A percentile compares a stretch with the other conserved stretches of the same genome.
Evolutionary conservation across 2,797 vertebrate genomes (phyloP).

Genomic region (Phalloptychus januarius): DNA sequence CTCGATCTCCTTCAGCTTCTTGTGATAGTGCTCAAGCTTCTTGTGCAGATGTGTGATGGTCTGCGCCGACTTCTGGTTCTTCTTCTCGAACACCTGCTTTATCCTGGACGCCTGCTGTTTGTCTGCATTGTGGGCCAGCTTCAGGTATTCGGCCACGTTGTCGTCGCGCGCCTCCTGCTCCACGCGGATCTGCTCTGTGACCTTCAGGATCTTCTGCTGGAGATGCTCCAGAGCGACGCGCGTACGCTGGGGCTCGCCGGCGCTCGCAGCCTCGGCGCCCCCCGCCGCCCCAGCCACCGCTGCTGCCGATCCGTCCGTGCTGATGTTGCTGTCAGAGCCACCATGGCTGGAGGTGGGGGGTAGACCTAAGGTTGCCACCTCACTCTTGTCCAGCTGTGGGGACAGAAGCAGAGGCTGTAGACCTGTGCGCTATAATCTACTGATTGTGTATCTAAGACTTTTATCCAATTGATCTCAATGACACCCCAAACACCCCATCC

Average conservation of each 20-base stretch:
- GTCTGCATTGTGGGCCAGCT: slow-evolving; percentile 96
- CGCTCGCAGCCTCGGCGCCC: slow-evolving; percentile 79
- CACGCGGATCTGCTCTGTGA: slow-evolving; percentile 98
- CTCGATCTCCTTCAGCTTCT: slow-evolving; percentile 95
- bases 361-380: slow-evolving; percentile 84
- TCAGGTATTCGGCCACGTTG: slow-evolving; percentile 97
- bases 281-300: slow-evolving; percentile 44
- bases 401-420: slow-evolving; percentile 21
- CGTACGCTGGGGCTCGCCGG: slow-evolving; percentile 89
- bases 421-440: neutral
- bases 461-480: neutral
- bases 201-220: slow-evolving; percentile 98
- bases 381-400: slow-evolving; percentile 92
- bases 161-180: slow-evolving; percentile 97
- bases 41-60: slow-evolving; percentile 97
- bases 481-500: neutral
- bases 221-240: slow-evolving; percentile 94
- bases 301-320: slow-evolving; percentile 85
- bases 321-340: slow-evolving; percentile 90
- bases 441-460: neutral
- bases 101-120: slow-evolving; percentile 95
- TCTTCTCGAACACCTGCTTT: slow-evolving; percentile 99
- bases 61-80: slow-evolving; percentile 98
- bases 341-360: slow-evolving; percentile 87
- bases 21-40: slow-evolving; percentile 96